These are phyloP conservation scores for Solenopsis invicta DNA, from an alignment of 1,140 invertebrate species.

Conservation along the genomic window DNA sequence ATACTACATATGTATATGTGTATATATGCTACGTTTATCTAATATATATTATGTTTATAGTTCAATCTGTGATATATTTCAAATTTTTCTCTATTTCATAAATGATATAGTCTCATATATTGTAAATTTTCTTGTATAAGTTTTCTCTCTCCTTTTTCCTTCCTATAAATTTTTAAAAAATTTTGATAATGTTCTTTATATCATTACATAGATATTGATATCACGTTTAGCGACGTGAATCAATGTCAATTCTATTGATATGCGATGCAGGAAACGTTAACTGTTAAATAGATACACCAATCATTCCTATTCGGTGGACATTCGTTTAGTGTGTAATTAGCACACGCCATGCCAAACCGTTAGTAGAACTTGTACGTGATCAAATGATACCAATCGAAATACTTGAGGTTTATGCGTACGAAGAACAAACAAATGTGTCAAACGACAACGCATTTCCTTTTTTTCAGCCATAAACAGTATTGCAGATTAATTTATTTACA, in stretches of 20 bases:
- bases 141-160: no score
- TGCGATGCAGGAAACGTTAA: conserved; percentile 27
- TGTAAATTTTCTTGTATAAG: no score
- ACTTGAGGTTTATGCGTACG: no score
- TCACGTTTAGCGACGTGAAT: not conserved
- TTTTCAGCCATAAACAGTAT: conserved; percentile 12
- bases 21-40: no score
- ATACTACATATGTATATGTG: not conserved
- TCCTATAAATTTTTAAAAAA: no score
- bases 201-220: not conserved
- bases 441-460: not conserved
- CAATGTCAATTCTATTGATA: conserved; percentile 4
- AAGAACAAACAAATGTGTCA: no score
- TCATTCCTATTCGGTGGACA: conserved; percentile 35
- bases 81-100: no score
- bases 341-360: conserved; percentile 54
- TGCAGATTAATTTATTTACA: not conserved
- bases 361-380: conserved; percentile 66
- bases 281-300: conserved; percentile 26
- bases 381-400: conserved; percentile 29
- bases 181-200: not conserved
- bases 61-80: no score
- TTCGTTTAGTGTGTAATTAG: conserved; percentile 65
- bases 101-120: no score
- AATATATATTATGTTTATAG: no score